Evolutionary conservation across 1,140 invertebrate species (phyloP), one percentile per base, ranked within the genome.

Genomic region (Aphaenogaster rudis): DNA sequence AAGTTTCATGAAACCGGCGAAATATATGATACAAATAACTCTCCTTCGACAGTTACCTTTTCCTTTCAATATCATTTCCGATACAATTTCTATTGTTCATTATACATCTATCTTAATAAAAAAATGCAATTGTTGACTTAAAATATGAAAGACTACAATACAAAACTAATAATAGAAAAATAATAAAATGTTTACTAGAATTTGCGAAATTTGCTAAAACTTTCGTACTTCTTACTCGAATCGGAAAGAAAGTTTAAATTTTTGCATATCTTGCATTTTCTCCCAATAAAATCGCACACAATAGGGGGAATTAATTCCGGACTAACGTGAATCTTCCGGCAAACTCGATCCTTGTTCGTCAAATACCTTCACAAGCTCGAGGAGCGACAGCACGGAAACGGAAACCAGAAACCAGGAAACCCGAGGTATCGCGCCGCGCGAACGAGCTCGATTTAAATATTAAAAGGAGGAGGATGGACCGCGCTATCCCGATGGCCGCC

Each of bases 381-480:
- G 7, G 54, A n/a, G 66, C 64, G 64, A 50, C 54, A 57, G 36
- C 45, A 42, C 45, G 69, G 28, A 74, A 82, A 52, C 67, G 67
- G 67, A 82, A 82, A 82, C 64, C 79, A 81, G 66, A 81, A n/a
- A 59, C 69, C 80, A 13, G 80, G 80, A 74, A 82, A 74, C 39
- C 67, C 28, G 80, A 72, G 42, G 67, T 67, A 69, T 82, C 64
- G 79, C 48, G 28, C 79, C 39, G 67, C 80, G 80, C 36, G 69
- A 84, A 84, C 80, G 69, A 76, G 69, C 69, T 48, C 54, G 80
- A 84, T 84, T 84, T 84, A 84, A 84, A 84, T 84, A 84, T 84
- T 84, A 76, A 84, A 76, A 74, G 69, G 42, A 76, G 42, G 13
- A 36, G 52, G 69, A 57, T 69, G 50, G 45, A 52, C 21, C 52